phyloP scores from a whole-genome alignment of 2,888 invertebrate species.

The Cataglyphis albicans region DNA sequence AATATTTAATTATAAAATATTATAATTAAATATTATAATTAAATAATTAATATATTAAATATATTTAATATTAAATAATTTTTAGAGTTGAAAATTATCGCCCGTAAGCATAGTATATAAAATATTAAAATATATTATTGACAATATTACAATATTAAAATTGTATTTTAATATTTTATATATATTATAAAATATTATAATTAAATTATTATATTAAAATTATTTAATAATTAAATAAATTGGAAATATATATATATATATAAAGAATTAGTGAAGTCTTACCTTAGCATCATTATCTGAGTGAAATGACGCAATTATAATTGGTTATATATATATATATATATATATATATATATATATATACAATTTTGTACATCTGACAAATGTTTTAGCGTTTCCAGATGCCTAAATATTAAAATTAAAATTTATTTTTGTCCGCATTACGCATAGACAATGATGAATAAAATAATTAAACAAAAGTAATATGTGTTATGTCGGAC shows the following conservation, averaged over 20 bases:
- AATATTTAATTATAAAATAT: too few relatives aligned
- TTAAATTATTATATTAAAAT: too few relatives aligned
- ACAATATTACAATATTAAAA: background rate
- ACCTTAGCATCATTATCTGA: background rate
- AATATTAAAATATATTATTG: background rate
- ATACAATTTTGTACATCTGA: background rate
- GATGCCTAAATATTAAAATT: background rate
- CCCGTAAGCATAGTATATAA: too few relatives aligned
- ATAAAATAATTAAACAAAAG: background rate
- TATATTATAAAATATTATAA: too few relatives aligned
- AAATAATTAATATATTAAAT: too few relatives aligned
- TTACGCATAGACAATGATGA: background rate
- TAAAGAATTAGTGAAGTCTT: background rate
- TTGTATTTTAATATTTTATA: slow-evolving; percentile 2
- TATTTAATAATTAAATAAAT: too few relatives aligned
- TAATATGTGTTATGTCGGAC: background rate
- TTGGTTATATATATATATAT: background rate
- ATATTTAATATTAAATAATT: too few relatives aligned
- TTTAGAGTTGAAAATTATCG: too few relatives aligned
- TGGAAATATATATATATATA: background rate
- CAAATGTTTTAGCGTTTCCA: background rate
- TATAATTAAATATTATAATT: too few relatives aligned
- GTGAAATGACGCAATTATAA: background rate
- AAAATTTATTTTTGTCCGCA: background rate
- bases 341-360: too few relatives aligned